Percentiles rank a stretch among this genome's conserved stretches.
Evolutionary conservation across 2,797 vertebrate genomes (phyloP).

Genomic region (Chelmon rostratus): DNA sequence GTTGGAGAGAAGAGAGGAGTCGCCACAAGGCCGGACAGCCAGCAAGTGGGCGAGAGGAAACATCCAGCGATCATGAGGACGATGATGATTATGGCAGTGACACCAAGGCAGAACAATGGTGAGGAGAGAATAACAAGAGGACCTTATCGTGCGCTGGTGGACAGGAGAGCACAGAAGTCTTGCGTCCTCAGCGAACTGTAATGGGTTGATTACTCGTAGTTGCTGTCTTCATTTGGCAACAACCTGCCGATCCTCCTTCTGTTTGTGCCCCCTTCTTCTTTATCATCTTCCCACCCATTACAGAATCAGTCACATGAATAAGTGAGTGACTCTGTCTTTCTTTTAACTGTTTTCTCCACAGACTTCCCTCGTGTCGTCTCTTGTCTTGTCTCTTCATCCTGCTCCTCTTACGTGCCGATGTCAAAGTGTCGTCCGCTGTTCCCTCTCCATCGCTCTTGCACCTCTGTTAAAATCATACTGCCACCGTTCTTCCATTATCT

Average conservation of each 20-base stretch:
- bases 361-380: conserved; percentile 31
- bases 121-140: conserved; percentile 56
- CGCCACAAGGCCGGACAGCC: conserved; percentile 62
- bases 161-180: conserved; percentile 50
- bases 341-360: conserved; percentile 28
- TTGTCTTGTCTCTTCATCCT: conserved; percentile 33
- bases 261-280: conserved; percentile 31
- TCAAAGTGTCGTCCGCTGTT: conserved; percentile 40
- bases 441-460: conserved; percentile 38
- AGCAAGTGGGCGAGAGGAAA: conserved; percentile 58
- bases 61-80: conserved; percentile 37
- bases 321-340: conserved; percentile 35
- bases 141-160: conserved; percentile 28
- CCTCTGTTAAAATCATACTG: conserved; percentile 11
- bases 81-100: conserved; percentile 59
- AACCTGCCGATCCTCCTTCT: conserved; percentile 30
- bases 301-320: conserved; percentile 53
- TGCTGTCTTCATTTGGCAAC: conserved; percentile 36
- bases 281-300: conserved; percentile 31
- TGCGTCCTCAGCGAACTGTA: conserved; percentile 38
- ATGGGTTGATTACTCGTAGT: conserved; percentile 37
- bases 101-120: conserved; percentile 55
- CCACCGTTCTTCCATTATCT: conserved; percentile 14
- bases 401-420: conserved; percentile 32
- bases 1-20: conserved; percentile 64